Percentiles rank a stretch among this genome's conserved stretches.
Evolutionary conservation across 2,113 vertebrate genomes (phyloP).

Genomic region (Burhinus bistriatus): DNA sequence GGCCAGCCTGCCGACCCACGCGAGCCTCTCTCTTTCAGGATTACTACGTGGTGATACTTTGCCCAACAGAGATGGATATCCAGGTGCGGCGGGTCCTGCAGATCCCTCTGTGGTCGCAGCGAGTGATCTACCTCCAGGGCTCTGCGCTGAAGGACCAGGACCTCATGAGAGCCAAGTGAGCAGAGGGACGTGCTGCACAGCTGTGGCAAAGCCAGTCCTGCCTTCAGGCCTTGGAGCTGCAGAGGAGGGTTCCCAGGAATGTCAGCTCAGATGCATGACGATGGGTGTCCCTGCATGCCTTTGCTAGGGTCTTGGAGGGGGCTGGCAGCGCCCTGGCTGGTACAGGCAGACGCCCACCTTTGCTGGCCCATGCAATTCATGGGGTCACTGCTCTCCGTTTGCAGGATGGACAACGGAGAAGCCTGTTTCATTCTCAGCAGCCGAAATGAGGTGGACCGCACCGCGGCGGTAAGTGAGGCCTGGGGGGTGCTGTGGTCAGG

Average conservation of each 20-base stretch:
- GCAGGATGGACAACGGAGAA: conserved; percentile 86
- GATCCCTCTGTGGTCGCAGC: conserved; percentile 95
- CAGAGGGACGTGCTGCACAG: rapidly evolving
- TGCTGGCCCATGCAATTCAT: rapidly evolving
- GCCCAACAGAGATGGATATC: conserved; percentile 92
- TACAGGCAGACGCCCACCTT: rapidly evolving
- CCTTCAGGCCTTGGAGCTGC: background rate
- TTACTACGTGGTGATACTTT: conserved; percentile 96
- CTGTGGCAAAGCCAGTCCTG: rapidly evolving
- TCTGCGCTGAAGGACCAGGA: conserved; percentile 97
- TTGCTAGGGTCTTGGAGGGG: background rate
- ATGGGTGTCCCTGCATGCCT: background rate
- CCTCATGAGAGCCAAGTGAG: conserved; percentile 95
- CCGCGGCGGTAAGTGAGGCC: conserved; percentile 74
- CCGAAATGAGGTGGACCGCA: conserved; percentile 82
- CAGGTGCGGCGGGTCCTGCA: conserved; percentile 94
- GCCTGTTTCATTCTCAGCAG: conserved; percentile 87
- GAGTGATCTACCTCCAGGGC: conserved; percentile 96
- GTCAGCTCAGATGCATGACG: background rate
- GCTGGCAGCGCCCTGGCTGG: background rate
- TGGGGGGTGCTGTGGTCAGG: rapidly evolving
- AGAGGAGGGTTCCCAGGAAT: background rate
- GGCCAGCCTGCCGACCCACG: rapidly evolving
- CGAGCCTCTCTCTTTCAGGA: conserved; percentile 74
- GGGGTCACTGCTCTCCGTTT: background rate